Base-by-base conservation (phyloP, 2,113 vertebrate species). In the Hippotragus niger region DNA sequence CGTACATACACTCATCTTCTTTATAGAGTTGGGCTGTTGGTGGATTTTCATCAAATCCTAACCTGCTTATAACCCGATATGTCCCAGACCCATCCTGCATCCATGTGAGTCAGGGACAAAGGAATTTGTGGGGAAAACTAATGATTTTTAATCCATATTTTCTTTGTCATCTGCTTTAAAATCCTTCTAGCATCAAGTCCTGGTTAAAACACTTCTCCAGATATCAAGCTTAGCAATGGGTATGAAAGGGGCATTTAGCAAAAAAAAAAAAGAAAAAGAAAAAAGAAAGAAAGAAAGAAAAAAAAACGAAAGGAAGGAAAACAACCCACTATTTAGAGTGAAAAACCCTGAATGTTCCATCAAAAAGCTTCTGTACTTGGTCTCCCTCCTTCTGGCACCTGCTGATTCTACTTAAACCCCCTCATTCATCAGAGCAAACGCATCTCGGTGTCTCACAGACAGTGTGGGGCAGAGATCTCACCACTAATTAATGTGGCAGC, bases 401-500 rank as follows among this genome's bases (percentile, higher is more conserved):
- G 90, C 80, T 80, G 55, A 90, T 86, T 47, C 83, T 40, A 29
- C 60, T 71, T 57, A 60, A 27, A 58, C 0, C 1, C 47, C 96
- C 85, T 60, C 85, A 47, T 89, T 94, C 97, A 97, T 97, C 90
- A 92, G 88, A 96, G 93, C 90, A 90, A 98, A 97, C 90, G 25
- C 80, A 96, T 97, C 95, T 98, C 96, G 6, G 96, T 96, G 96
- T 98, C 92, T 98, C 95, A 96, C 93, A 91, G 94, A 87, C 98
- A 98, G 95, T 97, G 97, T 17, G 76, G 98, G 97, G 94, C 97
- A 98, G 96, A 97, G 95, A 96, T 0, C 2, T 96, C 60, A 84
- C 82, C 25, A 40, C 94, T 99, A 98, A 98, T 98, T 98, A 98
- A 98, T 98, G 98, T 98, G 98, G 97, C 97, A 83, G 98, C 97